Evolutionary conservation across 2,797 vertebrate species (phyloP).

Genomic region (Squalus acanthias): DNA sequence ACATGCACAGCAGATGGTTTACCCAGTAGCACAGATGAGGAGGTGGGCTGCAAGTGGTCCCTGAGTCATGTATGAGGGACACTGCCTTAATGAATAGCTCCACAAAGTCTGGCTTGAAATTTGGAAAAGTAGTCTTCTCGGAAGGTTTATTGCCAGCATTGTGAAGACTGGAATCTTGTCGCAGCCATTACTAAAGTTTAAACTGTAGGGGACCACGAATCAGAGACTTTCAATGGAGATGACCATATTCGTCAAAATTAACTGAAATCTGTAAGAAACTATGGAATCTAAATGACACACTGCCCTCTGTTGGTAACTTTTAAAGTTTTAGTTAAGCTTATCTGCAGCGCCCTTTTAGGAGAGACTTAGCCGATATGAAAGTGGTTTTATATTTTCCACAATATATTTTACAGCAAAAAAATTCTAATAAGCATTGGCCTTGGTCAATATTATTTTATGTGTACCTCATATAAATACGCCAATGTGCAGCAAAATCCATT

Average conservation of each 20-base stretch:
- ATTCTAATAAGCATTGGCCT: neutral
- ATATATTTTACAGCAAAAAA: neutral
- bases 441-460: neutral
- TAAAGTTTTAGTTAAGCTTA: neutral
- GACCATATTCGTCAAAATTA: neutral
- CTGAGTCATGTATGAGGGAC: neutral
- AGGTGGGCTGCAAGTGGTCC: neutral
- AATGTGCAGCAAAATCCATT: neutral
- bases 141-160: neutral
- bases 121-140: neutral
- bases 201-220: too few species aligned
- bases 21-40: neutral
- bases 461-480: neutral
- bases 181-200: neutral
- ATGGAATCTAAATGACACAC: too few species aligned
- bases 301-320: constrained; percentile 10
- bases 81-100: neutral
- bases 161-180: neutral
- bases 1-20: neutral
- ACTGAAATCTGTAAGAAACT: neutral
- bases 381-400: neutral
- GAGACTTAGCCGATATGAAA: neutral
- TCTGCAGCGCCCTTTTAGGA: too few species aligned
- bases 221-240: neutral
- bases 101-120: too few species aligned